Conservation (phyloP, 2,797 vertebrate species). For the Todus mexicanus region DNA sequence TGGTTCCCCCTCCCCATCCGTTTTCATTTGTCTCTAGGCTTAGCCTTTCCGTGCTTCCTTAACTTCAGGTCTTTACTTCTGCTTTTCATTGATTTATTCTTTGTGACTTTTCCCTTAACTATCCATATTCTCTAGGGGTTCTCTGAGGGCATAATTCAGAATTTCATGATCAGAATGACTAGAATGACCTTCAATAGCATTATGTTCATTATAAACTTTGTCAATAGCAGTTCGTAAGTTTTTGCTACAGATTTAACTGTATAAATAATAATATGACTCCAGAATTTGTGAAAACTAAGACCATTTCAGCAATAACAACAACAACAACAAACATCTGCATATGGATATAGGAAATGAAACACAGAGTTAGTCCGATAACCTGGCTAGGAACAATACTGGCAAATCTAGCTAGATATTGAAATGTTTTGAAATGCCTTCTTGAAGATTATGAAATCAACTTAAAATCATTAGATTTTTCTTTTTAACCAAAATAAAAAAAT, state of each 20-base stretch:
- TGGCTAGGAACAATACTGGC: background rate
- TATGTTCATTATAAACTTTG: conserved; percentile 22
- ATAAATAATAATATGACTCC: background rate
- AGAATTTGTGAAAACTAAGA: background rate
- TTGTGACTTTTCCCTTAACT: conserved; percentile 41
- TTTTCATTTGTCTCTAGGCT: conserved; percentile 40
- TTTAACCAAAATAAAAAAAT: no score
- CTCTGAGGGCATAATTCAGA: conserved; percentile 35
- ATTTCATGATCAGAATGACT: conserved; percentile 32
- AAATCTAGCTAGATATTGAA: background rate
- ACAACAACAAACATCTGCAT: background rate
- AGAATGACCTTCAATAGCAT: conserved; percentile 10
- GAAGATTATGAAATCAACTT: background rate
- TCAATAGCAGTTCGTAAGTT: background rate
- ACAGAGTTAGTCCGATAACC: background rate
- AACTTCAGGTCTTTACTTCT: conserved; percentile 28
- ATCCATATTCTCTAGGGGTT: background rate
- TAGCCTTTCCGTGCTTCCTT: conserved; percentile 20
- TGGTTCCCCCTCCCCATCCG: background rate
- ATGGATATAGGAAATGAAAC: background rate
- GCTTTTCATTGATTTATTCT: conserved; percentile 46
- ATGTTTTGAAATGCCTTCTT: background rate
- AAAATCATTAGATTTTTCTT: background rate
- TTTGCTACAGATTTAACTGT: background rate
- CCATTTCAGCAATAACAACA: background rate